phyloP scores from a whole-genome alignment of 2,888 invertebrate species.

The Magallana nippona region DNA sequence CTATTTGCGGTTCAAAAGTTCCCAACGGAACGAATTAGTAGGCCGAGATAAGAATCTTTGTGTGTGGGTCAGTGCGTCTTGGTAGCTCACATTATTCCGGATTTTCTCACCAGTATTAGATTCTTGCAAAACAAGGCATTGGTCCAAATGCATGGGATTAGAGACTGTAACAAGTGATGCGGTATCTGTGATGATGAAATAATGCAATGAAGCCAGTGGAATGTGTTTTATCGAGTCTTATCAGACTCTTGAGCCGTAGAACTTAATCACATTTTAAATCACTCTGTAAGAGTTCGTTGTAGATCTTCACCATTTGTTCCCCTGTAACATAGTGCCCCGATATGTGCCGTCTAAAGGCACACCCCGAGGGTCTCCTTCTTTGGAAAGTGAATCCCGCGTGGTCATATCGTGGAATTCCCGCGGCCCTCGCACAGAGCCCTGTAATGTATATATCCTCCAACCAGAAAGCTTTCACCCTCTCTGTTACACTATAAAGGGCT shows the following conservation, averaged over 20 bases:
- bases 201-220: background rate
- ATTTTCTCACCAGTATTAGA: background rate
- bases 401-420: conserved; percentile 82
- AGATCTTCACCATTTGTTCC: conserved; percentile 32
- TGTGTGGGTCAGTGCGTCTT: conserved; percentile 6
- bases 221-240: background rate
- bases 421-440: conserved; percentile 90
- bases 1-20: conserved; percentile 1
- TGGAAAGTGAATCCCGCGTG: conserved; percentile 60
- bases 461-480: conserved; percentile 88
- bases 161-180: too few species aligned
- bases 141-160: background rate
- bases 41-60: background rate
- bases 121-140: background rate
- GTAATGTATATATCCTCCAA: conserved; percentile 95
- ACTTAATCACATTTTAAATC: conserved; percentile 14
- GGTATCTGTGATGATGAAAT: too few species aligned
- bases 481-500: conserved; percentile 86
- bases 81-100: background rate
- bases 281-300: background rate
- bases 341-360: conserved; percentile 59
- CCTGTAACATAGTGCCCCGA: conserved; percentile 60
- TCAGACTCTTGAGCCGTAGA: background rate
- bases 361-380: conserved; percentile 58
- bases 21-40: background rate